Base-by-base conservation (phyloP, 2,797 vertebrate species). In the Pagetopsis macropterus region DNA sequence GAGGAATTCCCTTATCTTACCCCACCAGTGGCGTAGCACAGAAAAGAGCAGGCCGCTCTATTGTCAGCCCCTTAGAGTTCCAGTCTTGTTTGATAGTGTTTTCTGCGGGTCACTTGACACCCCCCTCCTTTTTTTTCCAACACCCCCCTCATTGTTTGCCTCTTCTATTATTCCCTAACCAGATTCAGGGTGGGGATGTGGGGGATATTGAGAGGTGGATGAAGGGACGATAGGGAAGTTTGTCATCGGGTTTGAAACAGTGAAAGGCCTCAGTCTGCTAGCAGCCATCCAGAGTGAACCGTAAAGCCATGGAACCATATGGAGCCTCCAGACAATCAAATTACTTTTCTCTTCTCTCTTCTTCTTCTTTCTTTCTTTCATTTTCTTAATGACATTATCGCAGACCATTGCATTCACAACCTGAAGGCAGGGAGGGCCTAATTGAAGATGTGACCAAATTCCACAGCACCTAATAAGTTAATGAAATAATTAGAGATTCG, bases 1-100 rank as follows among this genome's bases (percentile, higher is more conserved):
- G 89, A 92, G 91, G 90, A 94, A 94, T 94, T 94, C 91, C 90
- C 95, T 95, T 95, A 95, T 95, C 94, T 95, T 84, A 75, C 92
- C 85, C 90, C 89, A 92, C 88, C 94, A 95, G 94, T 92, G 83
- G 88, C 70, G 80, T 78, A 66, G 85, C 87, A 78, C 82, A 93
- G 92, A 94, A 94, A 94, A 93, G 93, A 94, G 90, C 89, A 92
- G 90, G 86, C 89, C 84, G 72, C 76, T 84, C 90, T 87, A 93
- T 95, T 95, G 94, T 94, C 89, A 88, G 84, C 75, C 85, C 83
- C 86, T 91, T 86, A 90, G 91, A 92, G 92, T 88, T 88, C 84
- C 86, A 92, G 92, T 90, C 92, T 92, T 94, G 93, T 92, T 94
- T 93, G 92, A 91, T 93, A 91, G 90, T 93, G 88, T 93, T 93